phyloP scores from a whole-genome alignment of 92 coral and sea anemone genomes.

The Porites lobata region DNA sequence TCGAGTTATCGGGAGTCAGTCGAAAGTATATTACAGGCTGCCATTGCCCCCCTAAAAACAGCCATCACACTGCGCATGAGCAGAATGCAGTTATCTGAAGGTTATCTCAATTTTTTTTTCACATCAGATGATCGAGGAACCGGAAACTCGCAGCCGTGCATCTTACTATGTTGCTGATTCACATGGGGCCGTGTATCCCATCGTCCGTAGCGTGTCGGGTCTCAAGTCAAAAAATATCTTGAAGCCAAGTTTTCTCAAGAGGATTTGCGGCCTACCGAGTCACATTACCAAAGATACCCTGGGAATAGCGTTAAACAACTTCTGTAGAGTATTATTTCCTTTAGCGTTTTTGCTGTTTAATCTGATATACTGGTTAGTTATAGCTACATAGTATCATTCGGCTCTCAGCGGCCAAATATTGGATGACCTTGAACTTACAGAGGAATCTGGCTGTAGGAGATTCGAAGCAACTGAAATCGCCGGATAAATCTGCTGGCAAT shows the following conservation, averaged over 20 bases:
- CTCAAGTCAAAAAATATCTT: conserved; percentile 47
- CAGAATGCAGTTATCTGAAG: not conserved
- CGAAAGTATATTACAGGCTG: no score
- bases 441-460: no score
- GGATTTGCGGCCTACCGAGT: conserved; percentile 69
- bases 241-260: conserved; percentile 65
- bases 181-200: conserved; percentile 92
- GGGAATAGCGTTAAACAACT: conserved; percentile 70
- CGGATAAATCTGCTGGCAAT: no score
- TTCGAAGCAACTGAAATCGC: no score
- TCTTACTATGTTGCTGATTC: conserved; percentile 89
- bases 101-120: not conserved
- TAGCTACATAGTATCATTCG: not conserved
- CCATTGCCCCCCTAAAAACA: no score
- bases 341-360: conserved; percentile 69
- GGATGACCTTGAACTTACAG: no score
- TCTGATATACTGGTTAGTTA: conserved; percentile 66
- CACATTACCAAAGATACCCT: conserved; percentile 41
- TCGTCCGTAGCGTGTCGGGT: conserved; percentile 79
- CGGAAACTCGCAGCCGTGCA: conserved; percentile 74
- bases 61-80: no score
- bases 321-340: conserved; percentile 76
- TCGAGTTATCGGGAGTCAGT: no score
- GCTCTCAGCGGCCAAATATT: not conserved
- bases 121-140: conserved; percentile 63